These are phyloP conservation scores for Zootermopsis nevadensis DNA, from an alignment of 2,888 invertebrate genomes.

Conservation along the genomic window DNA sequence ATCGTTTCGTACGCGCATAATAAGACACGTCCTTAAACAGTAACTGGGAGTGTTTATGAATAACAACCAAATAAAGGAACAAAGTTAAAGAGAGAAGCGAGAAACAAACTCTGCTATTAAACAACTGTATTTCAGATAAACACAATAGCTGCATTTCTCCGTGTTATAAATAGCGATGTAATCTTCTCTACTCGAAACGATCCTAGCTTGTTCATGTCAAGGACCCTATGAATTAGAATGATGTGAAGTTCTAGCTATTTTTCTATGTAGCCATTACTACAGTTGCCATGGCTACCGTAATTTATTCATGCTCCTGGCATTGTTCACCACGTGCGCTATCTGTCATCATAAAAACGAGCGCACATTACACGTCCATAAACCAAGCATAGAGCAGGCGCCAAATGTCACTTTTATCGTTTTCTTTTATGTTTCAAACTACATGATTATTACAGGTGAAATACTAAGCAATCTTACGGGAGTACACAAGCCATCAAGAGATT, in stretches of 20 bases:
- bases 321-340: constrained; percentile 5
- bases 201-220: not conserved
- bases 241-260: not conserved
- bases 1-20: too few species aligned
- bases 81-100: too few species aligned
- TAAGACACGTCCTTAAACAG: too few species aligned
- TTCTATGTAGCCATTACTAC: not conserved
- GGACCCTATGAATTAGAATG: not conserved
- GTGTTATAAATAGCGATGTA: not conserved
- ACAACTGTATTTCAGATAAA: not conserved
- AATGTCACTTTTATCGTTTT: not conserved
- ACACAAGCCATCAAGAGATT: not conserved
- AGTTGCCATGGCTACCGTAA: not conserved
- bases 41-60: too few species aligned
- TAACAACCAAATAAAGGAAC: too few species aligned
- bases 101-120: too few species aligned
- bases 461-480: constrained; percentile 4
- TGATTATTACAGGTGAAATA: constrained; percentile 11
- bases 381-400: not conserved
- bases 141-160: not conserved
- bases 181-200: not conserved
- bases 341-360: not conserved
- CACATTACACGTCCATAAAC: not conserved
- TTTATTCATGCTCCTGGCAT: constrained; percentile 28
- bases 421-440: not conserved